Base-by-base conservation (phyloP, 1,140 invertebrate species). In the Bombus superbus region DNA sequence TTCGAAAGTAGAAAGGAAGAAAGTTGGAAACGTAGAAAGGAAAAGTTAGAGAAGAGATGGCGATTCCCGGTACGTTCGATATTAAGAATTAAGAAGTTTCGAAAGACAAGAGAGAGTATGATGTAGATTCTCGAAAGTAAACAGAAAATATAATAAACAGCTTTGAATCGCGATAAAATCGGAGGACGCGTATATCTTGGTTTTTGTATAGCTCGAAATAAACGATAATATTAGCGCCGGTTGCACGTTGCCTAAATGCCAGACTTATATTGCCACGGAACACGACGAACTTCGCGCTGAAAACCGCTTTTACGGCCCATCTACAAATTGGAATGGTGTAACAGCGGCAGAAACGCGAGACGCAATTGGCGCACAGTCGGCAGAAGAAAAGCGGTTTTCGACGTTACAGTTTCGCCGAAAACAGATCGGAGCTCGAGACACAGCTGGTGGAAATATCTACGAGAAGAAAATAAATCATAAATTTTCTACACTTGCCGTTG, bases 231-330 rank as follows among this genome's bases (percentile, higher is more conserved):
- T 68, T 79, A 53, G 22, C 32, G 77, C 22, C 18, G 32, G 62
- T 66, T 79, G 62, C 32, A 28, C 18, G 42, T 38, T 47, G 32
- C 62, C 42, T 38, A 47, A 79, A 79, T 68, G 59, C 62, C 76
- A 66, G 40, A 18, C 40, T 22, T 66, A 40, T 35, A 28, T 44
- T 44, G 40, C 18, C 18, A 25, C 59, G 62, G 35, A 44, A n/a
- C 13, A 44, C 15, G 28, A 22, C 38, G 9, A 71, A 40, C 10
- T 18, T 42, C 40, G 10, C 25, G 71, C 32, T 73, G n/a, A n/a
- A 73, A 73, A 40, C 38, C 38, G 28, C 40, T 44, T 73, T 64
- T 66, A 66, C 76, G 11, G 42, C n/a, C 40, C 15, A 28, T 13
- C 57, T 77, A 64, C 38, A 73, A n/a, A n/a, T 73, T 18, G 28